Evolutionary conservation across 2,113 vertebrate species (phyloP).

Genomic region (Symphodus melops): DNA sequence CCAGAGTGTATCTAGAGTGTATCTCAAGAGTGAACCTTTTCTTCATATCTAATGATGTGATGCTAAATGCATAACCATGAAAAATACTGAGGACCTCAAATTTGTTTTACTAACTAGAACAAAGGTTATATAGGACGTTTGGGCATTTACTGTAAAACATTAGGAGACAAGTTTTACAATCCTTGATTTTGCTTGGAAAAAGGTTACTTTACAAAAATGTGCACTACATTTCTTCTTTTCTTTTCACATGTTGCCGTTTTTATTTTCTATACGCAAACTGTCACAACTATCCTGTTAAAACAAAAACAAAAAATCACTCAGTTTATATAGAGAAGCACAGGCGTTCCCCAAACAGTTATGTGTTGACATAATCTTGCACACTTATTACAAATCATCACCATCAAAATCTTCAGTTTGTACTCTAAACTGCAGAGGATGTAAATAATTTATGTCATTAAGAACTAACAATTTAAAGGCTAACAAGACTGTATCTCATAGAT

Average conservation of each 20-base stretch:
- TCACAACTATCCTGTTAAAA: slow-evolving; percentile 21
- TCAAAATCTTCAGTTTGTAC: slow-evolving; percentile 38
- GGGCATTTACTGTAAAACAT: neutral
- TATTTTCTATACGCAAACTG: neutral
- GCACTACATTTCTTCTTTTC: neutral
- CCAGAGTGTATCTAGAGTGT: slow-evolving; percentile 26
- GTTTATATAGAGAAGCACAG: slow-evolving; percentile 17
- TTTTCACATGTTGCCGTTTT: slow-evolving; percentile 2
- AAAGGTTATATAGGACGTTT: slow-evolving; percentile 6
- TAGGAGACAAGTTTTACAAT: slow-evolving; percentile 4
- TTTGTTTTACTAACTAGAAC: slow-evolving; percentile 3
- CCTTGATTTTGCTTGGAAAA: neutral
- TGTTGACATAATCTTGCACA: slow-evolving; percentile 24
- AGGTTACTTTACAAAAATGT: neutral
- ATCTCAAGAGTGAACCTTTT: slow-evolving; percentile 23
- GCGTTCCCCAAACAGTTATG: slow-evolving; percentile 10
- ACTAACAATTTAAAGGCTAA: slow-evolving; percentile 74
- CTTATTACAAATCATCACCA: slow-evolving; percentile 17
- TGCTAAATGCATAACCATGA: slow-evolving; percentile 32
- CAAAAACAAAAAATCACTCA: slow-evolving; percentile 20
- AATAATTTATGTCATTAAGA: slow-evolving; percentile 63
- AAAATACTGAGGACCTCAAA: slow-evolving; percentile 12
- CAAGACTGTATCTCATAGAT: slow-evolving; percentile 33
- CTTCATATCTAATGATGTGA: slow-evolving; percentile 20
- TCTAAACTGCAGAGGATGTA: slow-evolving; percentile 62